Evolutionary conservation across 2,113 vertebrate genomes (phyloP), one percentile per base, ranked within the genome.

Genomic region (Sceloporus tristichus): DNA sequence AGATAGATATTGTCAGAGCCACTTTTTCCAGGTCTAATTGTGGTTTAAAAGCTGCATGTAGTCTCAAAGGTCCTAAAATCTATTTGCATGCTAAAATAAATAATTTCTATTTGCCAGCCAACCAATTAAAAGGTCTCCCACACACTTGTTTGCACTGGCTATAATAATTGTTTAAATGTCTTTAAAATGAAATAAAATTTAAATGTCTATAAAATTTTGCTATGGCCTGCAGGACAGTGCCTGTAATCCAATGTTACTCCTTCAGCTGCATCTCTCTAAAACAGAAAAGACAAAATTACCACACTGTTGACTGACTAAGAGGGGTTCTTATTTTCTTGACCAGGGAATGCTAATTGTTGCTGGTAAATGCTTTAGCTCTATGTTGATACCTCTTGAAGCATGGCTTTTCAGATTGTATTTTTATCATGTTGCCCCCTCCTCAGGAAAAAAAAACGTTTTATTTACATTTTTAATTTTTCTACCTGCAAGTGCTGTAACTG

Each of bases 321-420:
- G 59, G 18, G 13, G 59, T 4, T 62, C 11, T 4, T 62, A 62
- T 62, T 62, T 62, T 16, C 59, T 62, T 14, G 16, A 18, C 59
- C 2, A 18, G 59, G 59, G 59, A 62, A 62, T 62, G 59, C 59
- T 62, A 62, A 62, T 62, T 62, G 59, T 86, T 89, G 92, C 89
- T 87, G 94, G 29, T 93, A 94, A 94, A 93, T 87, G 71, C 25
- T 59, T 62, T 93, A 89, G 80, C 23, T 82, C 84, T 90, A 79
- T 91, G 62, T 70, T 85, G 81, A 77, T 89, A 82, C 92, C 90
- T 91, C 89, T 95, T 82, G 70, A 96, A 95, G 90, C 82, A 66
- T 92, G 88, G 77, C 1, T 86, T 93, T 92, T 92, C 74, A 92
- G 88, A 92, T 53, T 83, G 85, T 65, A 93, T 93, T 88, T 48